Evolutionary conservation across 1,140 invertebrate genomes (phyloP), one percentile per base, ranked within the genome.

Genomic region (Papilio machaon): DNA sequence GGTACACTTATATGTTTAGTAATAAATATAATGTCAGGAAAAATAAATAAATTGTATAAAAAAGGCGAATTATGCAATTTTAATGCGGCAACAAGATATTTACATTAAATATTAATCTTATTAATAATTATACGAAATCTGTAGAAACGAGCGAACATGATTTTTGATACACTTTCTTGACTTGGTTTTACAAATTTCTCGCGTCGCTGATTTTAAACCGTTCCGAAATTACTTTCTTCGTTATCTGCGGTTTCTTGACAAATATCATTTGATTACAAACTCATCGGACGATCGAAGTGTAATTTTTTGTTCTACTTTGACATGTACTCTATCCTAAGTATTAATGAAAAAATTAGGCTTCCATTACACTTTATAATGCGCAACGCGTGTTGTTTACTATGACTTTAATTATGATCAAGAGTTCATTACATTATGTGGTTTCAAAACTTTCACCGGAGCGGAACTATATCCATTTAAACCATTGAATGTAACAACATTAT

Each of bases 101-200:
- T 58, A 49, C 17, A 58, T 58, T 58, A 58, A 58, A 58, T 70
- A 70, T 35, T 70, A 17, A 17, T 54, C 15, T 15, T 67, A 73
- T 73, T 73, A 74, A 74, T 76, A 54, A 46, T 23, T 17, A 52
- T 23, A n/a, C 47, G 23, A n/a, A 76, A 49, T 47, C 74, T 30
- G 23, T 76, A 54, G 30, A 35, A 70, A 35, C 30, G 23, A 76
- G 47, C 19, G 77, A 60, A 67, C 54, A 79, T 79, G 60, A 79
- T 79, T 79, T 79, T 67, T 79, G 77, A 64, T 79, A 79, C 77
- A 79, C 77, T 79, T 79, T 79, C 77, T 79, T 79, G 58, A 79
- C 38, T 67, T 23, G 77, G 54, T 43, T 79, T 67, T 79, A 78
- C 54, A 78, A 64, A 78, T 78, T 67, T 64, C 54, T 79, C 77